Base-by-base conservation (phyloP, 1,140 invertebrate species). In the Sinonovacula constricta region DNA sequence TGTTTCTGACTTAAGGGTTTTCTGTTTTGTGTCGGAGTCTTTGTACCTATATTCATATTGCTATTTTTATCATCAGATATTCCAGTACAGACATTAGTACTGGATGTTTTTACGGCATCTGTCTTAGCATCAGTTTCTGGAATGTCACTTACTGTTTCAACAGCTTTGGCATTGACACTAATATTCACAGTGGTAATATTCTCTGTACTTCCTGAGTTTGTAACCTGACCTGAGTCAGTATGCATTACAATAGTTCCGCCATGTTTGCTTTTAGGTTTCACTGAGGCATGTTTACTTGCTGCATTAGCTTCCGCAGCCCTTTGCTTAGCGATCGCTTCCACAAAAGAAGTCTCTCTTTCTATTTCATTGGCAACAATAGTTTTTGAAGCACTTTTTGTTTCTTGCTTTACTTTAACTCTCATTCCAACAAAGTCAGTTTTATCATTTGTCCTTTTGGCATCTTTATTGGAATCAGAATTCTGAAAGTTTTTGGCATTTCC, bases 241-340 rank as follows among this genome's bases (percentile, higher is more conserved):
- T 76, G 72, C 31, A 76, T 45, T 5, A 65, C 33, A 18, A 76
- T 76, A 28, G 30, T 45, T 33, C 72, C 72, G 22, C 62, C 72
- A 18, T 5, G 28, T 76, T 76, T 76, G 59, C 33, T 18, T 65
- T 39, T 65, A 2, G 31, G 28, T 24, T 65, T 36, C 33, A 39
- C 34, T 34, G 31, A 34, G 26, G 24, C 18, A 7, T 45, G 39
- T 18, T 10, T 18, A 45, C 39, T 18, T 18, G 18, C 18, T 45
- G 7, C 39, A 45, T 18, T 18, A 45, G 7, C 39, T 10, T 7
- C 7, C 39, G 7, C 39, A 10, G 39, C 39, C 18, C 39, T 45
- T 45, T 45, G 7, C 39, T 10, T 45, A 45, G 39, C 39, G 18
- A 45, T 18, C 18, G 39, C 39, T 45, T 7, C 39, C 7, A 18